These are phyloP conservation scores for Lobophora halterata DNA, from an alignment of 2,888 invertebrate genomes.

Conservation along the genomic window DNA sequence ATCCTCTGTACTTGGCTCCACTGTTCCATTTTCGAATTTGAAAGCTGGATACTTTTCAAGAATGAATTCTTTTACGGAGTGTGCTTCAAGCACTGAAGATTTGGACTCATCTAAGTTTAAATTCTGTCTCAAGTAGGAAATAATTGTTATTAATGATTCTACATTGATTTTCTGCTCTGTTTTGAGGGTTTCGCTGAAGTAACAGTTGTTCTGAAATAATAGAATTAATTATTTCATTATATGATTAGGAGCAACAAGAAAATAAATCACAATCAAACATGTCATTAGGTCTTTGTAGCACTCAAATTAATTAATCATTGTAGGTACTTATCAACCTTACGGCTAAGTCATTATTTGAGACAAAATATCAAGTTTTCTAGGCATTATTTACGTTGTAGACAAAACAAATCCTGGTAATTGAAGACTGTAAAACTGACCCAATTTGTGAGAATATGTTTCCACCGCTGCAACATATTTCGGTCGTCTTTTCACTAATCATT, in stretches of 20 bases:
- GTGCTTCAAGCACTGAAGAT: slow-evolving; percentile 62
- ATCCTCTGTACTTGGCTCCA: slow-evolving; percentile 47
- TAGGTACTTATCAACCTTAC: too few species aligned
- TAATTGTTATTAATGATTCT: slow-evolving; percentile 57
- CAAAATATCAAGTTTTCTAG: too few species aligned
- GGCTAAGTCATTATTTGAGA: too few species aligned
- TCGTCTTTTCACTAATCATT: slow-evolving; percentile 26
- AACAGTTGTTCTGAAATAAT: slow-evolving; percentile 72
- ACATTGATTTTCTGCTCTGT: slow-evolving; percentile 45
- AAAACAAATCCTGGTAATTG: too few species aligned
- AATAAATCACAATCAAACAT: neutral
- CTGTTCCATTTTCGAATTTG: slow-evolving; percentile 58
- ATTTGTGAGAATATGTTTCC: slow-evolving; percentile 67
- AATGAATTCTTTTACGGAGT: slow-evolving; percentile 63
- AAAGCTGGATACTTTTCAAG: slow-evolving; percentile 76
- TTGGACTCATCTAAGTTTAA: slow-evolving; percentile 65
- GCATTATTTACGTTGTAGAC: too few species aligned
- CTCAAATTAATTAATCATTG: too few species aligned
- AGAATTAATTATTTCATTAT: neutral
- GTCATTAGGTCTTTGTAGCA: too few species aligned
- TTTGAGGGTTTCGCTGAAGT: slow-evolving; percentile 49
- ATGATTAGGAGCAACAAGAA: neutral
- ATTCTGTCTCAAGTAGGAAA: slow-evolving; percentile 64
- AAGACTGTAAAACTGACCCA: slow-evolving; percentile 62
- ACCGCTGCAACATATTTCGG: slow-evolving; percentile 61